A percentile compares a stretch with the other conserved stretches of the same genome.
Conservation (phyloP, 2,797 vertebrate genomes). For the Syndactyla subalaris region DNA sequence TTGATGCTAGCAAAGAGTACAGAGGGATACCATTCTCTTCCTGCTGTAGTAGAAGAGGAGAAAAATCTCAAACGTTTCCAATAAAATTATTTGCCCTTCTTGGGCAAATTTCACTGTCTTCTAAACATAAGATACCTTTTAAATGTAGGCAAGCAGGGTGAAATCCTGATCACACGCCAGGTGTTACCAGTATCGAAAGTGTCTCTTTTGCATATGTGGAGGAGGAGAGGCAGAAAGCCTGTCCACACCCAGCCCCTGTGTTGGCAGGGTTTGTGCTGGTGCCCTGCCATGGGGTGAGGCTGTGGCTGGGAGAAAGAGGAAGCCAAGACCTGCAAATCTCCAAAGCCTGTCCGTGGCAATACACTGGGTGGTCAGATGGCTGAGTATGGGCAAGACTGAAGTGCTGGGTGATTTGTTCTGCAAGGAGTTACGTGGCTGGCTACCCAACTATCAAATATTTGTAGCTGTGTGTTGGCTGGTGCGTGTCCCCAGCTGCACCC, state of each 20-base stretch:
- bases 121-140: background rate
- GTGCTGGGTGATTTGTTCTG: rapidly evolving
- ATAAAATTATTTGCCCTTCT: background rate
- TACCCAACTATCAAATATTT: background rate
- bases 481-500: rapidly evolving
- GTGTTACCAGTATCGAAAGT: background rate
- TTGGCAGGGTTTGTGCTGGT: background rate
- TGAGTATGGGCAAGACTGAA: rapidly evolving
- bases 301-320: rapidly evolving
- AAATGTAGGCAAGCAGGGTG: background rate
- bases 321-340: rapidly evolving
- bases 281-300: rapidly evolving
- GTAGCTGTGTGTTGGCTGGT: background rate
- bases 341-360: rapidly evolving
- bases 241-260: rapidly evolving
- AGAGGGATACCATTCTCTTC: rapidly evolving
- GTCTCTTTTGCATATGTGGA: background rate
- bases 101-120: background rate
- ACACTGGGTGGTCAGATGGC: rapidly evolving
- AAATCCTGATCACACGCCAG: background rate
- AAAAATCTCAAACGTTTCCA: background rate
- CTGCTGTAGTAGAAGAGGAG: background rate
- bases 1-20: background rate
- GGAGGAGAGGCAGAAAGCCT: background rate
- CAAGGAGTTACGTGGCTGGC: background rate